Evolutionary conservation across 2,113 vertebrate genomes (phyloP), one percentile per base, ranked within the genome.

Genomic region (Misgurnus anguillicaudatus): DNA sequence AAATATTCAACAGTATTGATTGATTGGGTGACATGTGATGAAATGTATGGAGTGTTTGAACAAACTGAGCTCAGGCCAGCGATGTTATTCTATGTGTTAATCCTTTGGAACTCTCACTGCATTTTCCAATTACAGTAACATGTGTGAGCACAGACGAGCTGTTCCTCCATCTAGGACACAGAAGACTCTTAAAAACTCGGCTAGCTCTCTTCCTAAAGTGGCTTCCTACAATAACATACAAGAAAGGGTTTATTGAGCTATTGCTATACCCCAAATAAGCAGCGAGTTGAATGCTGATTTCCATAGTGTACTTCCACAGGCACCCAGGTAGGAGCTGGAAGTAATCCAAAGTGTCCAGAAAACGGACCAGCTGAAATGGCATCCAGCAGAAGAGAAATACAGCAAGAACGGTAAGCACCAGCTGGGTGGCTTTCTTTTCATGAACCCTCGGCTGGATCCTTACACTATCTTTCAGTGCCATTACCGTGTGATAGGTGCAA

Each of bases 181-280:
- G 11, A 13, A 87, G 64, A 0, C 51, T 13, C 38, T 41, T 36
- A 79, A 85, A 94, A 80, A 96, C 89, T 75, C 94, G 94, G 38
- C 69, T 80, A 1, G 89, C 91, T 81, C 92, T 94, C 83, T 90
- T 95, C 75, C 93, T 91, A 89, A 96, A 97, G 68, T 93, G 91
- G 72, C 93, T 95, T 36, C 96, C 96, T 0, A 97, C 93, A 0
- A 97, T 89, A 39, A 95, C 94, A 0, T 95, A 96, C 5, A 97
- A 80, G 66, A 96, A 75, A 0, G 96, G 96, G 87, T 97, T 97
- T 36, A 96, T 83, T 60, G 94, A 93, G 87, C 95, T 96, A 90
- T 97, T 95, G 85, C 92, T 93, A 10, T 91, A 97, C 10, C 87
- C 92, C 5, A 94, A 78, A 60, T 91, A 96, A 0, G 83, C 75